Base-by-base conservation (phyloP, 2,113 vertebrate genomes). In the Poeciliopsis retropinna region DNA sequence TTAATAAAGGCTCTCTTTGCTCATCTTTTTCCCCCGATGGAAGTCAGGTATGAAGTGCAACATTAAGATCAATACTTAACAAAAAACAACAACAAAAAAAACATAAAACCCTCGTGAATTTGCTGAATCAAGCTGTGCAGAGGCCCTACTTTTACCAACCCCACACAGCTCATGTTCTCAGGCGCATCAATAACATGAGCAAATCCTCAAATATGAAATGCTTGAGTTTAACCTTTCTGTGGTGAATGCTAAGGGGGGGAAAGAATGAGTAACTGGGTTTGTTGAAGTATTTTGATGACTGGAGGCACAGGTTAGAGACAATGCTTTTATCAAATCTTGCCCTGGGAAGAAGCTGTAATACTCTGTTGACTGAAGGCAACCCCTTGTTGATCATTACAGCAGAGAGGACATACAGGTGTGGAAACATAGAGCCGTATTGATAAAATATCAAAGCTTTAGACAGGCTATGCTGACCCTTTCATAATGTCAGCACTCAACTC, bases 341-440 rank as follows among this genome's bases (percentile, higher is more conserved):
- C 87, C 79, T 72, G 73, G 84, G 83, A 89, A 79, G 82, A 82
- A 83, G 81, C 76, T 57, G 85, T 87, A 79, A 65, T 66, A 57
- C 61, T 71, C 76, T 89, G 89, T 90, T 86, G 88, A 93, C 73
- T 84, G 74, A 81, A 63, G 71, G 85, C 80, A 82, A 82, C 78
- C 78, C 87, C 87, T 81, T 82, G 87, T 82, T 92, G 87, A 87
- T 92, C 87, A 88, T 92, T 88, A 90, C 73, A 83, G 74, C 54
- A 68, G 78, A 67, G 66, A 87, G 81, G 82, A 88, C 87, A 62
- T 76, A 81, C 82, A 85, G 88, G 88, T 89, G 89, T 85, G 77
- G 87, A 91, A 79, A 91, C 85, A 76, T 87, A 74, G 83, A 73
- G 82, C 71, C 67, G 79, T 94, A 95, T 94, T 92, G 94, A 94